A percentile compares a stretch with the other conserved stretches of the same genome.
These are phyloP conservation scores for Leptodirus hochenwartii DNA, from an alignment of 2,888 invertebrate species.

Conservation along the genomic window DNA sequence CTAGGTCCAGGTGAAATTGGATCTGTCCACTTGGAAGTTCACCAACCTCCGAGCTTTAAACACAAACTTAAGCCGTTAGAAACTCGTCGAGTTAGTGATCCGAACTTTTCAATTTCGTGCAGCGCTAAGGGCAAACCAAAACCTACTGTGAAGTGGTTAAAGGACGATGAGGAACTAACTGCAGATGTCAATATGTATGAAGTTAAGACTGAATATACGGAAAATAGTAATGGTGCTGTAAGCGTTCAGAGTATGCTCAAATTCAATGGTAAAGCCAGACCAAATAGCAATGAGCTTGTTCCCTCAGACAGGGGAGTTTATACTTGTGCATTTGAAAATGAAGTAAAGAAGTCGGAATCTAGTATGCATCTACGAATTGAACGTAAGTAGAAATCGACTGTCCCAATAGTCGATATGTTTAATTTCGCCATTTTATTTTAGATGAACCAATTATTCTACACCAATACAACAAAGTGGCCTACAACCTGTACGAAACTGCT, in stretches of 20 bases:
- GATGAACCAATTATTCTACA: constrained; percentile 75
- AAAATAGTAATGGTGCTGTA: constrained; percentile 59
- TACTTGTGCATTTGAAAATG: constrained; percentile 75
- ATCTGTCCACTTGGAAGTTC: constrained; percentile 67
- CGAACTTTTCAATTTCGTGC: constrained; percentile 63
- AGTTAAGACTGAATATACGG: constrained; percentile 58
- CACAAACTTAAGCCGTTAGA: constrained; percentile 67
- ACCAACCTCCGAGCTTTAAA: constrained; percentile 74
- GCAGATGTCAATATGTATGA: constrained; percentile 64
- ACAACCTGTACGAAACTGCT: constrained; percentile 66
- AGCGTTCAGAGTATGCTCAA: constrained; percentile 67
- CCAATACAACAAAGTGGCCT: constrained; percentile 77
- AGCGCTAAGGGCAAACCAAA: constrained; percentile 78
- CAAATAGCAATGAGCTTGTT: constrained; percentile 55
- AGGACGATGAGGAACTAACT: constrained; percentile 64
- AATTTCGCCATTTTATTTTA: constrained; percentile 21
- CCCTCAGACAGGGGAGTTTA: constrained; percentile 77
- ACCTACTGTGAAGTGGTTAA: constrained; percentile 70
- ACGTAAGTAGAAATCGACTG: constrained; percentile 49
- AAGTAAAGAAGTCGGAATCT: constrained; percentile 72
- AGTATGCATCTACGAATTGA: constrained; percentile 83
- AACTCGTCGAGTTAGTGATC: constrained; percentile 61
- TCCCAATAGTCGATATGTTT: constrained; percentile 1
- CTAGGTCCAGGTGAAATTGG: constrained; percentile 73
- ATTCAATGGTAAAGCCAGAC: constrained; percentile 63